Evolutionary conservation across 1,140 invertebrate species (phyloP).

Genomic region (Aphelenchoides besseyi): DNA sequence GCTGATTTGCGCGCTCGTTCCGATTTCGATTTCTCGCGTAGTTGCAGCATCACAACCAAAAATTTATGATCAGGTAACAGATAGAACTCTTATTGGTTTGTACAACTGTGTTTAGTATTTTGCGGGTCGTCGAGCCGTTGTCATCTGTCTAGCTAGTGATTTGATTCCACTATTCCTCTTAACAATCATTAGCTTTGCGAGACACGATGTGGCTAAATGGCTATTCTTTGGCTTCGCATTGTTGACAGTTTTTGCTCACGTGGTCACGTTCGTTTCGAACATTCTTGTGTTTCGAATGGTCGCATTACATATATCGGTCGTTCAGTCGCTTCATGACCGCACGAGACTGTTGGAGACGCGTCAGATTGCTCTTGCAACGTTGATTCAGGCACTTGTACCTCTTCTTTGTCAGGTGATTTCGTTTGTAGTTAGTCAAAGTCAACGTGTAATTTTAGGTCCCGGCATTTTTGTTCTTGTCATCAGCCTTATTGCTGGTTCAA

Average conservation of each 20-base stretch:
- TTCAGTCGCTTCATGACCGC: conserved; percentile 49
- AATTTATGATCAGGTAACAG: conserved; percentile 43
- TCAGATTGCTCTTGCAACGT: conserved; percentile 51
- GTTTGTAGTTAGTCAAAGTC: conserved; percentile 17
- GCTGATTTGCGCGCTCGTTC: conserved; percentile 53
- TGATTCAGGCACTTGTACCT: conserved; percentile 50
- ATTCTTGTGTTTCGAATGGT: conserved; percentile 51
- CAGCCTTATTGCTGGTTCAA: conserved; percentile 40
- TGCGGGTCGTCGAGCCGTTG: conserved; percentile 39
- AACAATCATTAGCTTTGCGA: too few species aligned
- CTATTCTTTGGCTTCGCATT: conserved; percentile 50
- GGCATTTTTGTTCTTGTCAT: conserved; percentile 48
- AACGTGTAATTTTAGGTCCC: conserved; percentile 39
- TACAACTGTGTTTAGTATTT: conserved; percentile 26
- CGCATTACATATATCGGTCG: conserved; percentile 46
- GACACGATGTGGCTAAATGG: conserved; percentile 38
- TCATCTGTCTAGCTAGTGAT: conserved; percentile 45
- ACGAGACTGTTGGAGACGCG: conserved; percentile 47
- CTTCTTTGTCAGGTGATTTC: conserved; percentile 50
- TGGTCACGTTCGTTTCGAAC: conserved; percentile 50
- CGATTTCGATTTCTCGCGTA: conserved; percentile 48
- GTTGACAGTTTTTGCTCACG: conserved; percentile 46
- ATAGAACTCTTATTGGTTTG: neutral
- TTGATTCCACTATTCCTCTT: conserved; percentile 45
- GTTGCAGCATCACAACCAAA: conserved; percentile 47